A percentile compares a stretch with the other conserved stretches of the same genome.
phyloP scores from a whole-genome alignment of 1,140 invertebrate species.

The Drosophila parvula region DNA sequence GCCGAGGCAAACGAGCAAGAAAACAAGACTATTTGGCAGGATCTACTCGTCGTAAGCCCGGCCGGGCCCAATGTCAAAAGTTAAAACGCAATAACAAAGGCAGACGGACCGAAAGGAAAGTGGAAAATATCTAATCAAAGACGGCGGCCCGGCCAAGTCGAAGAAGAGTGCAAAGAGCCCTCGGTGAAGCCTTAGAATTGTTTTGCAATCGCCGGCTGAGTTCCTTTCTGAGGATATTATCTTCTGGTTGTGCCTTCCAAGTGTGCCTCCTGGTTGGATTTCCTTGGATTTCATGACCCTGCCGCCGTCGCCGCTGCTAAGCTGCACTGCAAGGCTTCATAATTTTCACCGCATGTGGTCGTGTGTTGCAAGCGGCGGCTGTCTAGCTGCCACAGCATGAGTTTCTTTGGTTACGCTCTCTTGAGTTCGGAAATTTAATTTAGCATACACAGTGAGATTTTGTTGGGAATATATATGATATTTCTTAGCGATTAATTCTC shows the following conservation, averaged over 20 bases:
- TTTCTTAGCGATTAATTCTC: not conserved
- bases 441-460: constrained; percentile 3
- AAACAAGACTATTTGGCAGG: constrained; percentile 54
- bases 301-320: constrained; percentile 31
- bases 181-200: constrained; percentile 67
- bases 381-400: constrained; percentile 21
- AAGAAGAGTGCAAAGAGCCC: constrained; percentile 45
- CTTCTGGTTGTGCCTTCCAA: constrained; percentile 27
- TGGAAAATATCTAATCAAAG: constrained; percentile 79
- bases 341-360: constrained; percentile 72
- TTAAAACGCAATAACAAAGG: constrained; percentile 57
- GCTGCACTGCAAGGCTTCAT: constrained; percentile 67
- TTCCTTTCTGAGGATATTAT: constrained; percentile 44
- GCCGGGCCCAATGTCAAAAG: constrained; percentile 70
- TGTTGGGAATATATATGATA: not conserved
- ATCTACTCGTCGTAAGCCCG: constrained; percentile 21
- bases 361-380: constrained; percentile 30
- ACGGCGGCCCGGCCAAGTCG: constrained; percentile 36
- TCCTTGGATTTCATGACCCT: constrained; percentile 21
- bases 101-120: constrained; percentile 59
- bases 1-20: constrained; percentile 34
- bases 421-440: constrained; percentile 41
- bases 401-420: constrained; percentile 31
- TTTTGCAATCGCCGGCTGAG: constrained; percentile 60
- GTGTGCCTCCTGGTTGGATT: constrained; percentile 13